Percentiles rank a stretch among this genome's conserved stretches.
phyloP scores from a whole-genome alignment of 2,113 vertebrate genomes.

The Rhinopomastus cyanomelas region DNA sequence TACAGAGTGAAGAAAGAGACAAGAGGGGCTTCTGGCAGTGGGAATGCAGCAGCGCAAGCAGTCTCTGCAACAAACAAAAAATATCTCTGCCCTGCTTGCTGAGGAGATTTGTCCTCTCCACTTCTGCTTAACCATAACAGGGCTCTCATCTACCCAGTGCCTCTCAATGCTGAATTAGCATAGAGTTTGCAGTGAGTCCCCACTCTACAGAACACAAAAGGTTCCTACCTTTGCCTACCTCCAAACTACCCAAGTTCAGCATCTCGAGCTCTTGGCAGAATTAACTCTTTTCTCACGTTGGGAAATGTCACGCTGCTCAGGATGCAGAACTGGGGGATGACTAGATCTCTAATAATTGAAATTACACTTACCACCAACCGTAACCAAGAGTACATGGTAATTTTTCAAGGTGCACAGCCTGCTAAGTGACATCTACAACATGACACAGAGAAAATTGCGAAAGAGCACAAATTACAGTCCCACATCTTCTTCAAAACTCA shows the following conservation, averaged over 20 bases:
- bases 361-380: slow-evolving; percentile 21
- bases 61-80: background rate
- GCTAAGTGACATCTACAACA: background rate
- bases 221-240: background rate
- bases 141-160: background rate
- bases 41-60: background rate
- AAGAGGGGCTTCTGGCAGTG: background rate
- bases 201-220: background rate
- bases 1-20: background rate
- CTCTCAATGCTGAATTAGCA: background rate
- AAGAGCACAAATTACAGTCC: background rate
- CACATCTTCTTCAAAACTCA: background rate
- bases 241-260: background rate
- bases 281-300: background rate
- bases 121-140: background rate
- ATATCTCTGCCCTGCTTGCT: background rate
- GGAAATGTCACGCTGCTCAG: background rate
- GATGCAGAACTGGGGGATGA: background rate
- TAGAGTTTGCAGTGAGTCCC: background rate
- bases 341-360: slow-evolving; percentile 10
- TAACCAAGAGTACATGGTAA: background rate
- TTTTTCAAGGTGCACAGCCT: background rate
- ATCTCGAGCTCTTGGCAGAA: background rate
- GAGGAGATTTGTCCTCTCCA: background rate
- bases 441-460: background rate